Percentiles rank a stretch among this genome's conserved stretches.
phyloP scores from a whole-genome alignment of 2,113 vertebrate species.

The Larimichthys polyactis region DNA sequence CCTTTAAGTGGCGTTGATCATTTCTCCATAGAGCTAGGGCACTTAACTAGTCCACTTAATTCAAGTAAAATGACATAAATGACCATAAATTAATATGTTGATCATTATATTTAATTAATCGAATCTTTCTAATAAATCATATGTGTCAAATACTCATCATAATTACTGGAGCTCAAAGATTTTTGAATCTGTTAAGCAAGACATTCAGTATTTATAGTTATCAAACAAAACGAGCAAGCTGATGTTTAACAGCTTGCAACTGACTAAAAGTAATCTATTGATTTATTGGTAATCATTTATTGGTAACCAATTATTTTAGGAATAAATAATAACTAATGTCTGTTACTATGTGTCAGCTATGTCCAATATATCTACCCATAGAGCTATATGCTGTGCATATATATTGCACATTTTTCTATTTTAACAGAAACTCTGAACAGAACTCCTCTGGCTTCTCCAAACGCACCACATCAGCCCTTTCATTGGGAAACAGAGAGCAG shows the following conservation, averaged over 20 bases:
- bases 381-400: background rate
- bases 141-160: too few relatives aligned
- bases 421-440: background rate
- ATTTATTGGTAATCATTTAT: background rate
- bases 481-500: background rate
- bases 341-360: background rate
- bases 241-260: background rate
- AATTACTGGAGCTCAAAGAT: too few relatives aligned
- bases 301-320: background rate
- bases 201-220: background rate
- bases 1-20: too few relatives aligned
- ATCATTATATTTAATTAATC: too few relatives aligned
- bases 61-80: too few relatives aligned
- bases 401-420: constrained; percentile 3
- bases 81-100: too few relatives aligned
- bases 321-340: background rate
- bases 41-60: too few relatives aligned
- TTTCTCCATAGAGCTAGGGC: too few relatives aligned
- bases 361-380: background rate
- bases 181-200: background rate
- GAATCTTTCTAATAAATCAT: too few relatives aligned
- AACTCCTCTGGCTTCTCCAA: background rate
- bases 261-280: too few relatives aligned
- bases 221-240: background rate
- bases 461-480: constrained; percentile 4